Evolutionary conservation across 2,797 vertebrate genomes (phyloP).

Genomic region (Halcyon chelicuti): DNA sequence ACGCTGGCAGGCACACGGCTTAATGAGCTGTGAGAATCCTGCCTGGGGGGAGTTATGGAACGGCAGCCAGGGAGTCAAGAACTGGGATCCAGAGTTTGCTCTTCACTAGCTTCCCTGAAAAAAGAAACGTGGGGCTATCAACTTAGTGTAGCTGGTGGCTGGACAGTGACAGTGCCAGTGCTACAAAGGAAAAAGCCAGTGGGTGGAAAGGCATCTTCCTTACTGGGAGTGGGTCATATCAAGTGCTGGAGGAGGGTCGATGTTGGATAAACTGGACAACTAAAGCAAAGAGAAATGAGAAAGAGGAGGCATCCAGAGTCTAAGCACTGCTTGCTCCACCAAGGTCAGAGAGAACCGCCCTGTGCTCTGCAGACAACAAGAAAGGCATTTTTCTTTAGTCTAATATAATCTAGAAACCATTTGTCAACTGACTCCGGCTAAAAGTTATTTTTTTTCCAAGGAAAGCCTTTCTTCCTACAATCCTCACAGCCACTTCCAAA

Average conservation of each 20-base stretch:
- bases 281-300: background rate
- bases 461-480: background rate
- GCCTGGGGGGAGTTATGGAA: background rate
- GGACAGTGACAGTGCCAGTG: background rate
- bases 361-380: background rate
- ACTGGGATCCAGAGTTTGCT: background rate
- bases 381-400: background rate
- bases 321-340: background rate
- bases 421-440: background rate
- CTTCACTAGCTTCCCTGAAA: background rate
- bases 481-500: background rate
- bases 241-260: background rate
- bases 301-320: background rate
- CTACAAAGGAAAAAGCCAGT: background rate
- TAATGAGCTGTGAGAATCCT: background rate
- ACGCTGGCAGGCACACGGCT: accelerated
- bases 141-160: background rate
- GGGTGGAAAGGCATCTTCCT: background rate
- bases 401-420: background rate
- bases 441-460: background rate
- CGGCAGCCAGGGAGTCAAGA: background rate
- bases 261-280: background rate
- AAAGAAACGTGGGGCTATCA: background rate
- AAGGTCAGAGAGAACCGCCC: background rate
- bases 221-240: background rate